Conservation (phyloP, 2,113 vertebrate genomes). For the Octodon degus region DNA sequence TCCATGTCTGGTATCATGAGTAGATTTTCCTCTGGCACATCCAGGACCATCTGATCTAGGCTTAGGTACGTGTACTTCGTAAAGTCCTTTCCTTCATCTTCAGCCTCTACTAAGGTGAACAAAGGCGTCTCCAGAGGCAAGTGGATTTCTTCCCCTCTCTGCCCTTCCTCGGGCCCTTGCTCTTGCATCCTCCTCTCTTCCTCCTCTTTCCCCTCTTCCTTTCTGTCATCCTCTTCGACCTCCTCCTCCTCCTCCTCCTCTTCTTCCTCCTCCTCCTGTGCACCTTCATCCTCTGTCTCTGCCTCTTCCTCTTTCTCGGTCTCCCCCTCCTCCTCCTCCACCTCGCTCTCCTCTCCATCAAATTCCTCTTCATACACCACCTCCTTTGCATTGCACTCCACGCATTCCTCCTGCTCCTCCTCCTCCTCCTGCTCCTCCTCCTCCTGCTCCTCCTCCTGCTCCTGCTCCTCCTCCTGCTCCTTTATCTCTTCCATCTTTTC, state of each 20-base stretch:
- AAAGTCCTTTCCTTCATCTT: conserved; percentile 64
- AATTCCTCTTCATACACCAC: no score
- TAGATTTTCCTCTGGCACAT: conserved; percentile 35
- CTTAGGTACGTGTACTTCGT: conserved; percentile 42
- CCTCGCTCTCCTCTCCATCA: neutral
- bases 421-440: neutral
- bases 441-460: neutral
- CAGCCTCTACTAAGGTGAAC: conserved; percentile 43
- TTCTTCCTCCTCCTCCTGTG: fast-evolving
- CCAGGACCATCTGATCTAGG: neutral
- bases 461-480: neutral
- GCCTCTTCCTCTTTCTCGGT: neutral
- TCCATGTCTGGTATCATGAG: conserved; percentile 55
- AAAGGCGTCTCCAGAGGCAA: conserved; percentile 68
- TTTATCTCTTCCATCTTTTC: neutral
- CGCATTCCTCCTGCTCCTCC: neutral
- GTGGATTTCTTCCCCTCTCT: conserved; percentile 28
- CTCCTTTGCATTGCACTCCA: neutral
- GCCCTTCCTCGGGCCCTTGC: conserved; percentile 21
- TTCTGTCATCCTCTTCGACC: neutral
- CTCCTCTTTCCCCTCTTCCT: neutral
- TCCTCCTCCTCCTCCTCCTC: neutral
- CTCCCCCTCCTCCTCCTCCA: neutral
- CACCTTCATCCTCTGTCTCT: neutral
- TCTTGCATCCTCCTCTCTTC: neutral